Base-by-base conservation (phyloP, 2,113 vertebrate genomes). In the Neogale vison region DNA sequence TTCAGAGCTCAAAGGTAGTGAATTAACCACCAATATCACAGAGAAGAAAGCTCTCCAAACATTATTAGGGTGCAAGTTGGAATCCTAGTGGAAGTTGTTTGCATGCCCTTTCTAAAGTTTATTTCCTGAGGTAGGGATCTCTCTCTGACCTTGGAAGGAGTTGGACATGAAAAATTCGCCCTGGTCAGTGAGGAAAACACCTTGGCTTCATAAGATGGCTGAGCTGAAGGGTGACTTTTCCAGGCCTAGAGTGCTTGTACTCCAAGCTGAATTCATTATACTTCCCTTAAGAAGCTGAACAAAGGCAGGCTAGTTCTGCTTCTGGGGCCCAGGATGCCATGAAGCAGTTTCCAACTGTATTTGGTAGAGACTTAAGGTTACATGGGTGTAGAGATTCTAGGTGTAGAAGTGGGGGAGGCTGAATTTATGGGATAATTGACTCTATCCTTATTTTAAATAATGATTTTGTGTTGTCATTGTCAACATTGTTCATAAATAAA, bases 11-110 rank as follows among this genome's bases (percentile, higher is more conserved):
- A 23, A 74, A 95, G 91, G 36, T 93, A 76, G 93, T 98, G 98
- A 97, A 98, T 98, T 98, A 98, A 83, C 92, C 86, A 87, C 23
- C 92, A 98, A 59, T 61, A 98, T 90, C 93, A 96, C 42, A 97
- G 92, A 97, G 94, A 82, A 72, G 80, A 95, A 97, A 97, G 93
- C 93, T 95, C 24, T 90, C 52, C 42, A 84, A 94, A 94, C 42
- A 93, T 94, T 94, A 92, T 97, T 95, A 93, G 67, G 86, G 63
- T 81, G 20, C 63, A 95, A 87, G 81, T 79, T 97, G n/a, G 59
- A 96, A 90, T 95, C 69, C 65, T 20, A n/a, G 29, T 55, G 26
- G 39, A 93, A 36, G 47, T 36, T 82, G 21, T 94, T 93, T 26
- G 39, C 29, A 21, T 72, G 36, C 92, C 55, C 12, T 95, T 93